A percentile compares a stretch with the other conserved stretches of the same genome.
Conservation (phyloP, 2,113 vertebrate genomes). For the Chamaea fasciata region DNA sequence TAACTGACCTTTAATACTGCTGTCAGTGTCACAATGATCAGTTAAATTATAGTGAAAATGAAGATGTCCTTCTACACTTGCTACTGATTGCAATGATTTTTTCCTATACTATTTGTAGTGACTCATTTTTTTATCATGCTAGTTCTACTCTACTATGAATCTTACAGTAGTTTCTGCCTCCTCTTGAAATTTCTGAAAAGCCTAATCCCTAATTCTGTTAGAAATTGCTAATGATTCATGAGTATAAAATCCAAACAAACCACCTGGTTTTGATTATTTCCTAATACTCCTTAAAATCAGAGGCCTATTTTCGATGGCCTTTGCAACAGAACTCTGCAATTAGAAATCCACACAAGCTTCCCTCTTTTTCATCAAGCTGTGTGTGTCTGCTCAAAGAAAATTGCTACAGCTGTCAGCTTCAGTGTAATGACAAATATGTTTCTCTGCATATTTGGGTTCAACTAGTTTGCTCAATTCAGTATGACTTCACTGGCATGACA, state of each 20-base stretch:
- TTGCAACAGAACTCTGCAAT: slow-evolving; percentile 37
- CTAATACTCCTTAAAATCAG: slow-evolving; percentile 35
- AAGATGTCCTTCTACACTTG: not conserved
- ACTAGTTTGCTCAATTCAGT: not conserved
- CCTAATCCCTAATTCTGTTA: slow-evolving; percentile 1
- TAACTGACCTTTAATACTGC: not conserved
- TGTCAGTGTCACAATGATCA: not conserved
- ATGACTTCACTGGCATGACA: not conserved
- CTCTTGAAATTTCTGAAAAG: slow-evolving; percentile 14
- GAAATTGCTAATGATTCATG: not conserved
- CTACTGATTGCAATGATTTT: not conserved
- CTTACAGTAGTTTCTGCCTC: not conserved
- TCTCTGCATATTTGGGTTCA: slow-evolving; percentile 44
- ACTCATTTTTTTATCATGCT: not conserved
- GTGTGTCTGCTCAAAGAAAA: slow-evolving; percentile 19
- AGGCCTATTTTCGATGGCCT: not conserved
- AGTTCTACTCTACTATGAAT: not conserved
- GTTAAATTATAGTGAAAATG: not conserved
- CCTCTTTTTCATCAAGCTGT: slow-evolving; percentile 15
- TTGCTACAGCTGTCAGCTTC: slow-evolving; percentile 41
- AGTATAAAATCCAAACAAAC: slow-evolving; percentile 45
- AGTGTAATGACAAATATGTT: slow-evolving; percentile 38
- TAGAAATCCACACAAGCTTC: slow-evolving; percentile 20
- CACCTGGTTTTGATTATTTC: slow-evolving; percentile 42
- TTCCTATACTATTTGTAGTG: not conserved